phyloP scores from a whole-genome alignment of 1,140 invertebrate species.

The Mactra quadrangularis region DNA sequence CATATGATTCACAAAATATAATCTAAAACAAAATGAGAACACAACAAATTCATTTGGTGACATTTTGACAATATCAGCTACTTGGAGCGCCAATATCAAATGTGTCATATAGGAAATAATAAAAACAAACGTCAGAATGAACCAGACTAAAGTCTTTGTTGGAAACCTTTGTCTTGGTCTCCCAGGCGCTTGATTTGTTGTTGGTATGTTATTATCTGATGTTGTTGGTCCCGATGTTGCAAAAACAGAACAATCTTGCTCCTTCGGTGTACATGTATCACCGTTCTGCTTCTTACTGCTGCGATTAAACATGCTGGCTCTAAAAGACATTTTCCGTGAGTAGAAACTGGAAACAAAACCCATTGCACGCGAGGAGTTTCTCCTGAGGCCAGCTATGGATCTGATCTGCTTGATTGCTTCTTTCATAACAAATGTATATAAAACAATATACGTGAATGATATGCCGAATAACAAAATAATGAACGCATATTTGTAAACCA shows the following conservation, averaged over 20 bases:
- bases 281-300: neutral
- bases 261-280: neutral
- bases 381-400: slow-evolving; percentile 7
- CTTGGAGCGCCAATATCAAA: slow-evolving; percentile 14
- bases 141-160: slow-evolving; percentile 50
- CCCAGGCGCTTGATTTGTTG: slow-evolving; percentile 9
- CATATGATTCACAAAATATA: slow-evolving; percentile 55
- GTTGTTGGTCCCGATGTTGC: slow-evolving; percentile 5
- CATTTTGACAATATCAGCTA: slow-evolving; percentile 4
- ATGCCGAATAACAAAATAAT: slow-evolving; percentile 33
- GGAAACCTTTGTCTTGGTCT: slow-evolving; percentile 28
- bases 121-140: slow-evolving; percentile 45
- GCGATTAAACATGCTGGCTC: neutral
- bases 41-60: slow-evolving; percentile 3
- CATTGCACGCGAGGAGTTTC: slow-evolving; percentile 30
- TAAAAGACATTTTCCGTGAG: slow-evolving; percentile 20
- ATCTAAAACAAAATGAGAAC: slow-evolving; percentile 42
- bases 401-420: slow-evolving; percentile 32
- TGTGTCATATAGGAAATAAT: slow-evolving; percentile 42
- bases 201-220: no score
- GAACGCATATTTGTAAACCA: slow-evolving; percentile 26
- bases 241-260: neutral
- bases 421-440: slow-evolving; percentile 48
- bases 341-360: slow-evolving; percentile 22
- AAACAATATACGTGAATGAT: slow-evolving; percentile 29